Evolutionary conservation across 2,888 invertebrate genomes (phyloP).

Genomic region (Prenolepis imparis): DNA sequence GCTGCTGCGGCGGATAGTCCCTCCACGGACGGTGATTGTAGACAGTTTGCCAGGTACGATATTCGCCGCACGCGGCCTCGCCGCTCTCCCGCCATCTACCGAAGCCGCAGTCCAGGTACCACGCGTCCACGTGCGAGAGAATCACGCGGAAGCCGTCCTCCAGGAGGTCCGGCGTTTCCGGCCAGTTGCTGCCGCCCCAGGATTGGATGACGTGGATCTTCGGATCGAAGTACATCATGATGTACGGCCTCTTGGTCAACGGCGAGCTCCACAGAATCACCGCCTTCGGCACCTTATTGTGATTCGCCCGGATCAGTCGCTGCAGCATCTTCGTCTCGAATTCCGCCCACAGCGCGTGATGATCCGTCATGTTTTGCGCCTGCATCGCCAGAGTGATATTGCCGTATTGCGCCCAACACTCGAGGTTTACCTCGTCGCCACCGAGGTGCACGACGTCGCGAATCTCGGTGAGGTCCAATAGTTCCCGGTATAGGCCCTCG

Average conservation of each 20-base stretch:
- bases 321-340: conserved; percentile 90
- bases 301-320: conserved; percentile 89
- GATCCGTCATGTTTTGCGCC: conserved; percentile 91
- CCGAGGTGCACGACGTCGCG: conserved; percentile 94
- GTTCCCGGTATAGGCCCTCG: conserved; percentile 91
- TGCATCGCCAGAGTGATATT: conserved; percentile 86
- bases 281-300: conserved; percentile 87
- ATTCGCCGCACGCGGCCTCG: conserved; percentile 95
- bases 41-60: conserved; percentile 95
- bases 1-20: conserved; percentile 81
- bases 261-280: conserved; percentile 93
- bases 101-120: conserved; percentile 96
- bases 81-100: conserved; percentile 94
- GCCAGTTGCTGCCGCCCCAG: conserved; percentile 94
- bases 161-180: conserved; percentile 92
- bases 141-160: conserved; percentile 93
- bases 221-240: conserved; percentile 90
- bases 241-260: conserved; percentile 91
- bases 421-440: conserved; percentile 94
- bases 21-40: conserved; percentile 94
- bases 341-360: conserved; percentile 93
- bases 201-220: conserved; percentile 92
- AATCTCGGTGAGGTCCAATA: conserved; percentile 91
- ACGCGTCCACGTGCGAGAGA: conserved; percentile 94
- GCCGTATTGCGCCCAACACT: conserved; percentile 90